These are phyloP conservation scores for Fukomys damarensis DNA, from an alignment of 2,113 vertebrate genomes.

Conservation along the genomic window DNA sequence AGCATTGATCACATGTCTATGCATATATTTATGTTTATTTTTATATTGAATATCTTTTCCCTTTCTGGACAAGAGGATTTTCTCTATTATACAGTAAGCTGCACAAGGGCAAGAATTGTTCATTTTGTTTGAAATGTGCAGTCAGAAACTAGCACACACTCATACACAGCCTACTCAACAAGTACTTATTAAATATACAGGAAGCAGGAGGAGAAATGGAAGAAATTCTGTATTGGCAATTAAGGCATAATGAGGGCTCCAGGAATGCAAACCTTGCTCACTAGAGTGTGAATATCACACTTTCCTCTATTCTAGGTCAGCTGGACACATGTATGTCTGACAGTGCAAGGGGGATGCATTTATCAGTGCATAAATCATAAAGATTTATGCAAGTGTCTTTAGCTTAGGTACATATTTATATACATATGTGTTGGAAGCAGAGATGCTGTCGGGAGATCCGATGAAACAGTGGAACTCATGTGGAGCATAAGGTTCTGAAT, in stretches of 20 bases:
- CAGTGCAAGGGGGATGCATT: background rate
- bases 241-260: background rate
- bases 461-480: background rate
- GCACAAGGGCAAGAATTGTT: background rate
- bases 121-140: background rate
- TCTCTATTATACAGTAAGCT: background rate
- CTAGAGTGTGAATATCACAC: background rate
- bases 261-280: background rate
- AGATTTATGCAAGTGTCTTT: background rate
- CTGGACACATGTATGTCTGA: background rate
- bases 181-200: background rate
- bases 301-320: background rate
- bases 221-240: background rate
- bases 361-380: too few species aligned
- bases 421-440: background rate
- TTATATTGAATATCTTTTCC: background rate
- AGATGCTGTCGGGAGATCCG: background rate
- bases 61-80: background rate
- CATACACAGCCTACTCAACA: background rate
- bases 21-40: background rate
- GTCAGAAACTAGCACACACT: background rate
- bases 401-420: background rate
- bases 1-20: background rate
- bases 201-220: background rate
- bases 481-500: background rate